These are phyloP conservation scores for Rhabdornis inornatus DNA, from an alignment of 2,113 vertebrate genomes.

Conservation along the genomic window DNA sequence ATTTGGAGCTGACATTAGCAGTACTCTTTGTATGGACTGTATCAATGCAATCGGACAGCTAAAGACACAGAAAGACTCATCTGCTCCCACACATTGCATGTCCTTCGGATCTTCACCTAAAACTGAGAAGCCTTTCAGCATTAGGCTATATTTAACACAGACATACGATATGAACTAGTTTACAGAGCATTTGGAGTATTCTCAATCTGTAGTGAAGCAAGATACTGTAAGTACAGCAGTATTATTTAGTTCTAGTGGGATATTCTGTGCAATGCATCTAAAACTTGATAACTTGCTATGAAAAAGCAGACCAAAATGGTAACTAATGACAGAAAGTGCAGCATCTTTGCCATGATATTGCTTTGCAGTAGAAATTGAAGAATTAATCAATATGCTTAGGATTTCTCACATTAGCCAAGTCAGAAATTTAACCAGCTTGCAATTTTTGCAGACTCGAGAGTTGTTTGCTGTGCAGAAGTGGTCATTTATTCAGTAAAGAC, in stretches of 20 bases:
- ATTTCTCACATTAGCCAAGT: neutral
- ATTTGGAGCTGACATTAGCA: neutral
- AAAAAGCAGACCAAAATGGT: neutral
- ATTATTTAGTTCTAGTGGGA: neutral
- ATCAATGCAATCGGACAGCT: accelerated
- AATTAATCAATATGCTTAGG: neutral
- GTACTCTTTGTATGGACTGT: neutral
- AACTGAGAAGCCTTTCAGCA: neutral
- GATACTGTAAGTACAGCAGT: neutral
- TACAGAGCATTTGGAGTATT: neutral
- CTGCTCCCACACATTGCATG: accelerated
- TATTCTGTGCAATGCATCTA: neutral
- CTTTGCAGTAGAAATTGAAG: neutral
- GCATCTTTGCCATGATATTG: neutral
- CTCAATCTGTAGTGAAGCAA: neutral
- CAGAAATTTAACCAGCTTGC: neutral
- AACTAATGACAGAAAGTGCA: neutral
- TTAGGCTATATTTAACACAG: neutral
- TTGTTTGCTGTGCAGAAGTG: neutral
- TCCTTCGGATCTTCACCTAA: neutral
- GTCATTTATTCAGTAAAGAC: neutral
- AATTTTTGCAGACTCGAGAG: neutral
- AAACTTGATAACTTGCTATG: neutral
- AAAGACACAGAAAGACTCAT: neutral
- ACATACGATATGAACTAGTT: neutral